phyloP scores from a whole-genome alignment of 2,888 invertebrate species.

The Caenorhabditis drosophilae region DNA sequence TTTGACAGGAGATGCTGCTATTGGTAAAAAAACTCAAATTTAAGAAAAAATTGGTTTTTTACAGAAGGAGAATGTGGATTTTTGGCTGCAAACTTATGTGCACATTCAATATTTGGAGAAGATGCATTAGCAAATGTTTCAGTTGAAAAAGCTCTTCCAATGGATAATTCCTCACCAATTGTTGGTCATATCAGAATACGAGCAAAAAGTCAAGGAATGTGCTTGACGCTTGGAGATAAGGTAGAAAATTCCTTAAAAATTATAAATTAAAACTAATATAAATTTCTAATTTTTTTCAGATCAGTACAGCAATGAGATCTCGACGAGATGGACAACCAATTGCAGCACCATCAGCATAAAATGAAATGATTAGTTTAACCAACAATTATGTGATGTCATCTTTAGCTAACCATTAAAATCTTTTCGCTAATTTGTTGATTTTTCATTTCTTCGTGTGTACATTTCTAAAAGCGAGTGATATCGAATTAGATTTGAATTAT shows the following conservation, averaged over 20 bases:
- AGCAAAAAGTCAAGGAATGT: slow-evolving; percentile 99
- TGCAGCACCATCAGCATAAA: slow-evolving; percentile 10
- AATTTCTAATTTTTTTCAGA: neutral
- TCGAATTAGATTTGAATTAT: neutral
- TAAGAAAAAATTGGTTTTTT: slow-evolving; percentile 8
- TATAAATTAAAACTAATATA: neutral
- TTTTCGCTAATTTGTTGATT: neutral
- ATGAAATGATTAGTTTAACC: too few species aligned
- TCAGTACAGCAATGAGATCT: slow-evolving; percentile 22
- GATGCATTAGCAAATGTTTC: slow-evolving; percentile 98
- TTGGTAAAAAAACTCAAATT: slow-evolving; percentile 73
- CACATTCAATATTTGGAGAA: slow-evolving; percentile 83
- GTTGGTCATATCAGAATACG: slow-evolving; percentile 95
- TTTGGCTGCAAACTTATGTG: slow-evolving; percentile 99
- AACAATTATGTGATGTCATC: neutral
- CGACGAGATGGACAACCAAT: slow-evolving; percentile 28
- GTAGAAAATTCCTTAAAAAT: slow-evolving; percentile 72
- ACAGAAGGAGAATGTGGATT: slow-evolving; percentile 90
- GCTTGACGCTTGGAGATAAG: slow-evolving; percentile 95
- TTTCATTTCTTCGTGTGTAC: neutral
- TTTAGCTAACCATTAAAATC: neutral
- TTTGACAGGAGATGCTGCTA: slow-evolving; percentile 82
- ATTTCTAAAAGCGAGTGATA: neutral
- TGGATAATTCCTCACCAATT: slow-evolving; percentile 79
- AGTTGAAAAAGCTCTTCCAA: slow-evolving; percentile 80